Percentiles rank a stretch among this genome's conserved stretches.
phyloP scores from a whole-genome alignment of 2,888 invertebrate genomes.

The Dermolepida albohirtum region DNA sequence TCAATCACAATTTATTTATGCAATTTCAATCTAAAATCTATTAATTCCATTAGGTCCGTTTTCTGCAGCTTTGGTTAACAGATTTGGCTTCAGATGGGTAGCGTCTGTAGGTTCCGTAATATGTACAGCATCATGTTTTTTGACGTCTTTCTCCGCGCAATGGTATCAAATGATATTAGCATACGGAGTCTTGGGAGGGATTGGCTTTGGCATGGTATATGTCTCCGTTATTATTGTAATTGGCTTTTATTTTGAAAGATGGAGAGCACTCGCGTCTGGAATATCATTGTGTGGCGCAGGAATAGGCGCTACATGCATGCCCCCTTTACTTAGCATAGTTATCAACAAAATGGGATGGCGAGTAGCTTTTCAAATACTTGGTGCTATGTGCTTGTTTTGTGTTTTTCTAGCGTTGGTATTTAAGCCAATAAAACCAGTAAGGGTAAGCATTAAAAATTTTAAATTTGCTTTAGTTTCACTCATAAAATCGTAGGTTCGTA shows the following conservation, averaged over 20 bases:
- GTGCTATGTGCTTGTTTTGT: constrained; percentile 78
- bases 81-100: constrained; percentile 88
- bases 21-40: neutral
- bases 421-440: constrained; percentile 83
- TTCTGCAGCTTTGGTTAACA: constrained; percentile 90
- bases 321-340: constrained; percentile 76
- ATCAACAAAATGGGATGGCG: constrained; percentile 77
- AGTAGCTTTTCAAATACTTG: constrained; percentile 76
- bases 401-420: constrained; percentile 73
- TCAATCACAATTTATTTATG: no score
- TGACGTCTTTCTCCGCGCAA: constrained; percentile 48
- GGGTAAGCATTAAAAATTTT: constrained; percentile 67
- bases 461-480: neutral
- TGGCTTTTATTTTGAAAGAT: constrained; percentile 95
- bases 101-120: constrained; percentile 84
- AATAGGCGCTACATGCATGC: constrained; percentile 86
- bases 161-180: constrained; percentile 76
- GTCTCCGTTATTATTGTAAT: constrained; percentile 92
- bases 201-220: constrained; percentile 92
- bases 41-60: constrained; percentile 76
- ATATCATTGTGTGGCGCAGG: constrained; percentile 96
- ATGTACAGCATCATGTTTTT: constrained; percentile 70
- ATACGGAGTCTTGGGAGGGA: constrained; percentile 85
- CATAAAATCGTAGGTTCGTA: constrained; percentile 5
- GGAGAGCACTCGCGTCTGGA: constrained; percentile 93